These are phyloP conservation scores for Coremacera marginata DNA, from an alignment of 2,888 invertebrate genomes.

Conservation along the genomic window DNA sequence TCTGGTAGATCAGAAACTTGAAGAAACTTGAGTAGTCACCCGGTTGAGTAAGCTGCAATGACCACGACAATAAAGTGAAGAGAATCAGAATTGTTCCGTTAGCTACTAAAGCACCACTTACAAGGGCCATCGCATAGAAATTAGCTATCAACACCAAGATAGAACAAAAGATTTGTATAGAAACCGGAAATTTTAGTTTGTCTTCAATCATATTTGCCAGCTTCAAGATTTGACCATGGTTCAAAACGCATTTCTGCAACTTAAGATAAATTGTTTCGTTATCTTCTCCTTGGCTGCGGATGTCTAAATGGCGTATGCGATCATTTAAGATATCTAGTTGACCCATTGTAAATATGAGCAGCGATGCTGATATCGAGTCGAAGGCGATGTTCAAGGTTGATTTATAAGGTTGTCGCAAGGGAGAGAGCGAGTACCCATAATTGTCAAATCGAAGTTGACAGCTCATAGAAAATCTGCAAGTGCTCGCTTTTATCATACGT, in stretches of 20 bases:
- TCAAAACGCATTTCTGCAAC: slow-evolving; percentile 49
- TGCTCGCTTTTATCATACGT: too few relatives aligned
- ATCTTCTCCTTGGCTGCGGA: slow-evolving; percentile 2
- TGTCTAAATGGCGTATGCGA: slow-evolving; percentile 51
- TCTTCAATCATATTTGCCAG: slow-evolving; percentile 49
- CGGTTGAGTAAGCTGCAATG: background rate
- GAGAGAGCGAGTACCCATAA: too few relatives aligned
- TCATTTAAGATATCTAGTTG: slow-evolving; percentile 55
- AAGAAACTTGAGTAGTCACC: background rate
- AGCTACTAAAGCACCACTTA: slow-evolving; percentile 46
- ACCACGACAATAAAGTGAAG: background rate
- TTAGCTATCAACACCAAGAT: slow-evolving; percentile 56
- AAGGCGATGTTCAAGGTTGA: slow-evolving; percentile 55
- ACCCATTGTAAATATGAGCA: slow-evolving; percentile 52
- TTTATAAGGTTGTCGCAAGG: too few relatives aligned
- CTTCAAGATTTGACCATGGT: slow-evolving; percentile 47
- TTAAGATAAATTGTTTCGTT: slow-evolving; percentile 38
- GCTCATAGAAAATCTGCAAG: too few relatives aligned
- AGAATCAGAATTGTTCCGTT: background rate
- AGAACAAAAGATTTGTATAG: slow-evolving; percentile 57
- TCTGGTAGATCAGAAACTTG: slow-evolving; percentile 48
- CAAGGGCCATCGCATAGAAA: slow-evolving; percentile 57
- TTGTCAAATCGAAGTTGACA: too few relatives aligned
- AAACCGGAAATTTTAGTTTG: slow-evolving; percentile 52
- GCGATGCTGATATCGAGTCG: slow-evolving; percentile 53